A percentile compares a stretch with the other conserved stretches of the same genome.
phyloP scores from a whole-genome alignment of 2,797 vertebrate genomes.

The Hirundo rustica region DNA sequence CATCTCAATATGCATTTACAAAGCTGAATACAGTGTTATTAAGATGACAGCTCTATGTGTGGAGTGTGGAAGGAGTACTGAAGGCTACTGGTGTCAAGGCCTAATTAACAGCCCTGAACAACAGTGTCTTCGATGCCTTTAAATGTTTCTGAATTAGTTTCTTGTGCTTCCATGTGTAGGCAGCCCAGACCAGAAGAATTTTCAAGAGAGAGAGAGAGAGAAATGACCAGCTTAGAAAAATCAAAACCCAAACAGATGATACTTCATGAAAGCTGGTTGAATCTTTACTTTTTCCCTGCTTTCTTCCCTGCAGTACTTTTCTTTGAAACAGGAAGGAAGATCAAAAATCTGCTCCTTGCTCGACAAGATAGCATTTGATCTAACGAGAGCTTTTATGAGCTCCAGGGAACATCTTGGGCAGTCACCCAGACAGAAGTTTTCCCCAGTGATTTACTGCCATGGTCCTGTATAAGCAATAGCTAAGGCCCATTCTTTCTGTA shows the following conservation, averaged over 20 bases:
- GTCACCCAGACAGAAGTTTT: neutral
- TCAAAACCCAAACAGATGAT: neutral
- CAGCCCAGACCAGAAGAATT: neutral
- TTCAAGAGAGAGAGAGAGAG: neutral
- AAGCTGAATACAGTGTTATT: neutral
- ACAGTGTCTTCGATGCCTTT: neutral
- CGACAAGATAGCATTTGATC: neutral
- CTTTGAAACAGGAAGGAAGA: conserved; percentile 38
- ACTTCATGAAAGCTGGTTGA: neutral
- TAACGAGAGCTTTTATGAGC: neutral
- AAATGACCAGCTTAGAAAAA: neutral
- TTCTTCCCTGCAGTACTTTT: conserved; percentile 17
- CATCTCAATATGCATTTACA: neutral
- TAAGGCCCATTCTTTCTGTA: neutral
- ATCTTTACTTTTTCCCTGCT: neutral
- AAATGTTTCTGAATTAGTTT: neutral
- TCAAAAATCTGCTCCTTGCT: conserved; percentile 12
- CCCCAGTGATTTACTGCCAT: neutral
- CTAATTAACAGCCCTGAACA: neutral
- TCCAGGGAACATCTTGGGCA: neutral
- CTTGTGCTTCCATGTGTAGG: neutral
- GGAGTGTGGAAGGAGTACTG: neutral
- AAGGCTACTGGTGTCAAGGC: neutral
- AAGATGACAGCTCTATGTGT: neutral
- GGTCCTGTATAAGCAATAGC: neutral